Evolutionary conservation across 2,888 invertebrate genomes (phyloP).

Genomic region (Lathronympha strigana): DNA sequence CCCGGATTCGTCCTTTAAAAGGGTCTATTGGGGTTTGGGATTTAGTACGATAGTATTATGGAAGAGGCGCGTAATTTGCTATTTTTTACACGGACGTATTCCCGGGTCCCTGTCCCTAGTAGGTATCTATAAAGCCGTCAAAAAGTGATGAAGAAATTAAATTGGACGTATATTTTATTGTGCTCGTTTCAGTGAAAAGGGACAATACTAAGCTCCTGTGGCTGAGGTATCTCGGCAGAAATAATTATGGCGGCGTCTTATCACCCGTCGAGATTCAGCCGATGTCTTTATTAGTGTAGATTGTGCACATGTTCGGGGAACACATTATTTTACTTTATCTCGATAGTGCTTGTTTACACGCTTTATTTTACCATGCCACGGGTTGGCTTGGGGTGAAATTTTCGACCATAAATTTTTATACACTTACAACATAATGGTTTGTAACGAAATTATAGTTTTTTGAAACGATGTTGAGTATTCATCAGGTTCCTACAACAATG

Average conservation of each 20-base stretch:
- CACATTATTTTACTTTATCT: constrained; percentile 42
- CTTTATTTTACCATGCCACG: constrained; percentile 35
- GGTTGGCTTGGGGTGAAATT: constrained; percentile 40
- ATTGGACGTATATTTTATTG: neutral
- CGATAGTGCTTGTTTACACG: constrained; percentile 43
- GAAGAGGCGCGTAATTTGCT: no score
- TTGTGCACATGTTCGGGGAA: constrained; percentile 47
- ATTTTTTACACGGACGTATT: no score
- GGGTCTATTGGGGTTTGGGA: no score
- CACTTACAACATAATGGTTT: constrained; percentile 40
- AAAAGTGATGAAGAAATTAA: no score
- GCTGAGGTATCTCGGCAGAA: constrained; percentile 57
- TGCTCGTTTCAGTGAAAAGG: constrained; percentile 2
- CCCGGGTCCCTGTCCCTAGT: no score
- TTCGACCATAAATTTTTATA: constrained; percentile 47
- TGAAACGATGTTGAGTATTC: constrained; percentile 1
- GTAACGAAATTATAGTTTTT: constrained; percentile 9
- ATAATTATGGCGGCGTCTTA: constrained; percentile 71
- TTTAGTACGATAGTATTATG: no score
- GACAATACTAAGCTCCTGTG: constrained; percentile 35
- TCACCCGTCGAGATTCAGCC: constrained; percentile 66
- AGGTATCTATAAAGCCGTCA: no score
- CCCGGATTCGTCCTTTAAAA: no score
- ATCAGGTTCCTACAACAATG: neutral
- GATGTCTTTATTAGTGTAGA: constrained; percentile 71